These are phyloP conservation scores for Coelogynopora nodosa DNA, from an alignment of 2,888 invertebrate species.

Conservation along the genomic window DNA sequence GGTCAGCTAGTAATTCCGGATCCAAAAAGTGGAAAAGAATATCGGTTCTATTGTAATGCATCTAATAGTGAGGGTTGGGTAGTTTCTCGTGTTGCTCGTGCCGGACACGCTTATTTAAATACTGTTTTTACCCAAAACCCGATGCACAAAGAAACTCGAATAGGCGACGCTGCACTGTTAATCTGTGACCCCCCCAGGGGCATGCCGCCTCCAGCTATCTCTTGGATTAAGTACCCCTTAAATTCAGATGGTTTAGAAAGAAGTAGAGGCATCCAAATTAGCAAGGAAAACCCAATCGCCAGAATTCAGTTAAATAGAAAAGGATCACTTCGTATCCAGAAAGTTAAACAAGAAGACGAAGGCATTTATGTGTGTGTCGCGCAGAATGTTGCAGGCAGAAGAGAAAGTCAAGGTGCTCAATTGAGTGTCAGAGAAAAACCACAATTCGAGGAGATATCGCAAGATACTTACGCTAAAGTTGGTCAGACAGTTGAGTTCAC, in stretches of 20 bases:
- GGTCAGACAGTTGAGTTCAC: not conserved
- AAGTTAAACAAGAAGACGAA: not conserved
- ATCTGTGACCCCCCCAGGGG: conserved; percentile 26
- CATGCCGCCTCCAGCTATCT: not conserved
- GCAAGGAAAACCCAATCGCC: not conserved
- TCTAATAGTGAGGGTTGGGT: conserved; percentile 27
- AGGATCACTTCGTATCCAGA: not conserved
- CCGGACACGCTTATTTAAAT: conserved; percentile 33
- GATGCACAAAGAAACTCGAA: conserved; percentile 29
- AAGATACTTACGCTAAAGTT: not conserved
- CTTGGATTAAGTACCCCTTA: conserved; percentile 14
- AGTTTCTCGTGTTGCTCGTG: not conserved
- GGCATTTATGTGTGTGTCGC: not conserved
- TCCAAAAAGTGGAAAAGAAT: conserved; percentile 17
- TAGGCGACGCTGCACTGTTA: not conserved
- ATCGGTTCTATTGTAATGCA: conserved; percentile 35
- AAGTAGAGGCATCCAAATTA: not conserved
- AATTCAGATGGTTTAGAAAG: not conserved
- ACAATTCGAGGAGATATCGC: not conserved
- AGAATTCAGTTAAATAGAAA: not conserved
- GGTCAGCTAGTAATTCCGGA: conserved; percentile 9
- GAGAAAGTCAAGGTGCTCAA: not conserved
- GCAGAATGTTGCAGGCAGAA: not conserved
- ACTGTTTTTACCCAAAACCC: conserved; percentile 27
- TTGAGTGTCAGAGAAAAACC: not conserved